Evolutionary conservation across 2,797 vertebrate genomes (phyloP).

Genomic region (Lutjanus argentimaculatus): DNA sequence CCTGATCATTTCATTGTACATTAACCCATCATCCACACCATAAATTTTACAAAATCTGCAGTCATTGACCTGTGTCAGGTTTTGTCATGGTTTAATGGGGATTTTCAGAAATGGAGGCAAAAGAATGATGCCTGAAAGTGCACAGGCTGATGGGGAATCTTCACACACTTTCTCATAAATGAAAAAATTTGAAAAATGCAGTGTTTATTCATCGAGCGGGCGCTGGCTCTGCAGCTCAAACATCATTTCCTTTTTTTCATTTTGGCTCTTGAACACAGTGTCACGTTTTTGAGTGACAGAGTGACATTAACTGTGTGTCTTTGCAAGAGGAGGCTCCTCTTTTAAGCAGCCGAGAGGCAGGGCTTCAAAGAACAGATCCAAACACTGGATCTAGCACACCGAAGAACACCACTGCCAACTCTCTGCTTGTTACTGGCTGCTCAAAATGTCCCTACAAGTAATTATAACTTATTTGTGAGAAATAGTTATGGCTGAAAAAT

Average conservation of each 20-base stretch:
- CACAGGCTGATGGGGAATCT: background rate
- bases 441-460: background rate
- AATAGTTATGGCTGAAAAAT: background rate
- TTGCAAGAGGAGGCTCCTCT: background rate
- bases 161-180: background rate
- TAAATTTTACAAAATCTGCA: background rate
- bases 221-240: background rate
- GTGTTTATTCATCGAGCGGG: background rate
- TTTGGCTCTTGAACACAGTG: background rate
- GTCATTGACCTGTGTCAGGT: background rate
- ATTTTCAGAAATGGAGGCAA: background rate
- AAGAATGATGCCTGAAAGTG: background rate
- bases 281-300: background rate
- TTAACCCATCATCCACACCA: background rate
- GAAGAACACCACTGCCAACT: background rate
- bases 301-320: background rate
- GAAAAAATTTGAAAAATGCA: background rate
- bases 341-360: background rate
- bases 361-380: constrained; percentile 17
- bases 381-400: background rate
- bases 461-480: background rate
- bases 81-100: background rate
- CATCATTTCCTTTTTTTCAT: background rate
- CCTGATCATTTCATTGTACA: background rate
- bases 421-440: background rate